Evolutionary conservation across 2,113 vertebrate species (phyloP).

Genomic region (chimpanzee (Pan troglodytes)): DNA sequence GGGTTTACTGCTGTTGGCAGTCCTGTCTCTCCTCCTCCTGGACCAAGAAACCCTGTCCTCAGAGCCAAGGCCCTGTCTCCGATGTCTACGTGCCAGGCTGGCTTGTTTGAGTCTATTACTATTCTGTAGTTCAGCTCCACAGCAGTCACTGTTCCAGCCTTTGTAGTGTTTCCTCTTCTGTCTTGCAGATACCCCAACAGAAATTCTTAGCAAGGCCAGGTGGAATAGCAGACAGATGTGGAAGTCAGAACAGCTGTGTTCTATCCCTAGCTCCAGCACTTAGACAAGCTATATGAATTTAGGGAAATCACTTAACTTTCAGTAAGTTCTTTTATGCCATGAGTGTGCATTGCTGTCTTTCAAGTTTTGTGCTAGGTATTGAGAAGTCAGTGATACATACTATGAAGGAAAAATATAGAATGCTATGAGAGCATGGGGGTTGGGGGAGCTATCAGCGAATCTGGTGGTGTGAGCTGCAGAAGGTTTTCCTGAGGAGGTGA

Average conservation of each 20-base stretch:
- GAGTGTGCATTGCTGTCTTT: not conserved
- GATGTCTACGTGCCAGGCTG: not conserved
- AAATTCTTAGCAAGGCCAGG: not conserved
- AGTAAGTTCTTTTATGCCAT: not conserved
- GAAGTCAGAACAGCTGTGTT: not conserved
- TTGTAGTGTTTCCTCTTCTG: not conserved
- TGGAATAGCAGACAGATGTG: not conserved
- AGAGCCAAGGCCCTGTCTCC: not conserved
- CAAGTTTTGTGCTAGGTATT: not conserved
- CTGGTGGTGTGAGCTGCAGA: not conserved
- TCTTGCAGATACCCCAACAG: not conserved
- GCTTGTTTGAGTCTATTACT: not conserved
- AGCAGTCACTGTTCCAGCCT: not conserved
- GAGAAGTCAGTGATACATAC: not conserved
- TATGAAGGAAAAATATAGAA: not conserved
- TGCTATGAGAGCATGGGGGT: not conserved
- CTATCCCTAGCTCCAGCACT: not conserved
- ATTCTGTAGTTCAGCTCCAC: not conserved
- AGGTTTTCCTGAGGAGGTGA: not conserved
- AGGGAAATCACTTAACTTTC: conserved; percentile 6
- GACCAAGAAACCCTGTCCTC: not conserved
- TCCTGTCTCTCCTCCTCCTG: not conserved
- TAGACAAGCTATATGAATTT: not conserved
- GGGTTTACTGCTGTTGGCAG: not conserved
- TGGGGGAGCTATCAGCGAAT: not conserved